Evolutionary conservation across 2,113 vertebrate genomes (phyloP).

Genomic region (Vulpes ferrilata): DNA sequence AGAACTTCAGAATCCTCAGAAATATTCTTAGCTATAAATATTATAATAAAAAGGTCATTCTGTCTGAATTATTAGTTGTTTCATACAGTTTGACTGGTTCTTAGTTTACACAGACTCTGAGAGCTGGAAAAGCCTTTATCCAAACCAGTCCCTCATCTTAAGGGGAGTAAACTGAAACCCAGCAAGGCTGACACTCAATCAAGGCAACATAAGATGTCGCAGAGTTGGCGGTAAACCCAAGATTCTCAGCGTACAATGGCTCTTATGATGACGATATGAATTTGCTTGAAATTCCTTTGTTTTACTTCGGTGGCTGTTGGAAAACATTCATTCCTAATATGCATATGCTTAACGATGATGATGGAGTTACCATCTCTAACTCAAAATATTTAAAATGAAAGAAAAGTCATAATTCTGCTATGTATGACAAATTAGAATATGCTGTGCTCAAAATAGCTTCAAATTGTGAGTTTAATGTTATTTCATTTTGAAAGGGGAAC

Average conservation of each 20-base stretch:
- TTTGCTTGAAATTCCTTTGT: conserved; percentile 40
- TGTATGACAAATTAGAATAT: background rate
- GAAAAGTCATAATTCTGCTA: background rate
- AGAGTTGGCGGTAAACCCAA: background rate
- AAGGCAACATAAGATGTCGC: background rate
- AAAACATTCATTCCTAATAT: background rate
- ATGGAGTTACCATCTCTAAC: background rate
- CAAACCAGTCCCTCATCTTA: conserved; percentile 17
- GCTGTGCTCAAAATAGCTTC: background rate
- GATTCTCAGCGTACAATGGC: background rate
- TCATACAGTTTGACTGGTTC: conserved; percentile 50
- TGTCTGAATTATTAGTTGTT: conserved; percentile 59
- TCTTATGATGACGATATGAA: background rate
- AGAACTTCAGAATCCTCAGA: conserved; percentile 42
- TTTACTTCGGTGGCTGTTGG: conserved; percentile 3
- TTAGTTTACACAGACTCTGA: conserved; percentile 46
- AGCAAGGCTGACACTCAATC: conserved; percentile 35
- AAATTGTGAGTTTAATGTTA: background rate
- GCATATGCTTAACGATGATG: background rate
- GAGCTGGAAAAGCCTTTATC: conserved; percentile 52
- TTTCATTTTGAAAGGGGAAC: conserved; percentile 21
- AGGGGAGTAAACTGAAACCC: conserved; percentile 41
- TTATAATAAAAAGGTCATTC: conserved; percentile 39
- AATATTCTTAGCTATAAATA: conserved; percentile 43
- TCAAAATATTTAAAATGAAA: conserved; percentile 29